Conservation (phyloP, 2,113 vertebrate species). For the Hyperoodon ampullatus region DNA sequence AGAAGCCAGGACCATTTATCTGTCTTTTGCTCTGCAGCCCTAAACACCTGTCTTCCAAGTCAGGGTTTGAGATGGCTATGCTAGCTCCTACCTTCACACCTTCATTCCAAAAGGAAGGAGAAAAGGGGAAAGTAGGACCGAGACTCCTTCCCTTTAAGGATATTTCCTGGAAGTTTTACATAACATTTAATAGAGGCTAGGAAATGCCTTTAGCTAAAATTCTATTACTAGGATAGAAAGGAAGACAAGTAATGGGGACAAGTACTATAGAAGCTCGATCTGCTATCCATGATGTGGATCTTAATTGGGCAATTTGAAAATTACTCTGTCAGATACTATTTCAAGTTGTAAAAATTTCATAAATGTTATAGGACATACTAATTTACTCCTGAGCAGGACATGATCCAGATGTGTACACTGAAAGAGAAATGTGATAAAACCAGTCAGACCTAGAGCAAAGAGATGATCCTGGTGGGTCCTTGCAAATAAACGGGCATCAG, state of each 20-base stretch:
- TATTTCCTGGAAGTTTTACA: neutral
- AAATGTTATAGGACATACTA: conserved; percentile 30
- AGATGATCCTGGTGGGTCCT: neutral
- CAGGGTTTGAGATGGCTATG: neutral
- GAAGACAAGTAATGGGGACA: neutral
- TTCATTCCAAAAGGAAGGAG: neutral
- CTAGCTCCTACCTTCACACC: neutral
- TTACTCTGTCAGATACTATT: conserved; percentile 29
- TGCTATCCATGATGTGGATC: neutral
- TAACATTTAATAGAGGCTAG: neutral
- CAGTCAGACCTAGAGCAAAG: neutral
- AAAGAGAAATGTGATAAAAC: neutral
- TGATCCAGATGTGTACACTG: neutral
- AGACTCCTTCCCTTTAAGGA: neutral
- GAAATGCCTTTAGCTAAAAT: neutral
- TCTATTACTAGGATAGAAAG: neutral
- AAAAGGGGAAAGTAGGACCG: neutral
- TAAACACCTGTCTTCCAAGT: neutral
- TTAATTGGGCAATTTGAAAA: conserved; percentile 53
- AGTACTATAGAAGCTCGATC: too few relatives aligned
- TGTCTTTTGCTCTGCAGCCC: neutral
- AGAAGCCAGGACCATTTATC: neutral
- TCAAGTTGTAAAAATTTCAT: conserved; percentile 32
- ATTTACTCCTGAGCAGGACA: neutral
- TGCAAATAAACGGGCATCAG: neutral